These are phyloP conservation scores for Eupelmus urozonus DNA, from an alignment of 2,888 invertebrate species.

Conservation along the genomic window DNA sequence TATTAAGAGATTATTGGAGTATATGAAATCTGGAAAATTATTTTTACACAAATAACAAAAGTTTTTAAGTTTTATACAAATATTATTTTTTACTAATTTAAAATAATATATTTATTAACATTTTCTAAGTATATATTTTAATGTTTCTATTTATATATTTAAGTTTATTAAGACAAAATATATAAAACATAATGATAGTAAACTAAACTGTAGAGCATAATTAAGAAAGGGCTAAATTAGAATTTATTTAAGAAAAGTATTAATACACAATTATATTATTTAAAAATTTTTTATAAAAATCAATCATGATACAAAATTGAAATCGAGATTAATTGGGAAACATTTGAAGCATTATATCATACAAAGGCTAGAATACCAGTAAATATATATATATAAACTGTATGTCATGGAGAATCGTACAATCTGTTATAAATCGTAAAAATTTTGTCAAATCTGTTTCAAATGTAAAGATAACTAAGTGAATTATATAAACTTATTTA, in stretches of 20 bases:
- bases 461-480: slow-evolving; percentile 27
- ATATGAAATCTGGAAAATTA: slow-evolving; percentile 2
- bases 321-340: slow-evolving; percentile 5
- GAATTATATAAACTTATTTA: slow-evolving; percentile 37
- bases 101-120: slow-evolving; percentile 12
- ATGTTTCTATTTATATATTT: slow-evolving; percentile 9
- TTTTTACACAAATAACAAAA: slow-evolving; percentile 7
- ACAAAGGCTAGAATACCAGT: slow-evolving; percentile 1
- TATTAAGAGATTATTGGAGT: slow-evolving; percentile 3
- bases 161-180: slow-evolving; percentile 18
- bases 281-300: slow-evolving; percentile 18
- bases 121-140: slow-evolving; percentile 29
- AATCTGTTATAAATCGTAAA: slow-evolving; percentile 24
- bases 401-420: slow-evolving; percentile 13
- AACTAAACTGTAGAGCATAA: background rate
- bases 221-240: slow-evolving; percentile 6
- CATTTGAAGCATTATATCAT: background rate
- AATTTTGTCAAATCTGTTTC: slow-evolving; percentile 7
- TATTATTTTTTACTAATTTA: slow-evolving; percentile 33
- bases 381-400: slow-evolving; percentile 18
- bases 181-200: slow-evolving; percentile 7
- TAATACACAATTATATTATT: slow-evolving; percentile 3
- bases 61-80: slow-evolving; percentile 27
- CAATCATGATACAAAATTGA: slow-evolving; percentile 15
- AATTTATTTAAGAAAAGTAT: slow-evolving; percentile 18